These are phyloP conservation scores for Caenorhabditis zanzibari DNA, from an alignment of 2,888 invertebrate species.

Conservation along the genomic window DNA sequence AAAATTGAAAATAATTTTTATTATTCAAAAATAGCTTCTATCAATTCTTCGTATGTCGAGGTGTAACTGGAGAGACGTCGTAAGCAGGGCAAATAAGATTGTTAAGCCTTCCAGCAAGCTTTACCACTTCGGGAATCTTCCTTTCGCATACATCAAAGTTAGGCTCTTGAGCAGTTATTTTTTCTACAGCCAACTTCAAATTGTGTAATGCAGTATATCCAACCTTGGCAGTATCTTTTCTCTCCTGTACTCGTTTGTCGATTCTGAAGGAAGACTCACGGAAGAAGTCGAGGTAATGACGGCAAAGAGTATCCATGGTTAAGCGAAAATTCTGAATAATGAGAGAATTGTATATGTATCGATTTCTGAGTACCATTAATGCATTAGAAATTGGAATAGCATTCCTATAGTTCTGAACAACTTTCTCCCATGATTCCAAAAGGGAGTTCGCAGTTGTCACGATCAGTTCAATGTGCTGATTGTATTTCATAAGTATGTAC, in stretches of 20 bases:
- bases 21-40: too few species aligned
- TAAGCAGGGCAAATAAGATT: not conserved
- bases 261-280: slow-evolving; percentile 18
- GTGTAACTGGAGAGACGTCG: not conserved
- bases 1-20: too few species aligned
- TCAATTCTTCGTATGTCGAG: too few species aligned
- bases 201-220: slow-evolving; percentile 7
- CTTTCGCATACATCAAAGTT: not conserved
- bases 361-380: not conserved
- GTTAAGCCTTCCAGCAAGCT: not conserved
- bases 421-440: not conserved
- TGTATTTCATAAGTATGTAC: not conserved
- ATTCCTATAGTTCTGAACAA: not conserved
- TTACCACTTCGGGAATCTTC: not conserved
- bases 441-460: not conserved
- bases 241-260: slow-evolving; percentile 9
- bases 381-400: not conserved
- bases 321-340: slow-evolving; percentile 3
- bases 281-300: slow-evolving; percentile 22
- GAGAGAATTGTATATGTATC: not conserved
- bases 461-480: not conserved
- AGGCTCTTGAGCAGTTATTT: not conserved
- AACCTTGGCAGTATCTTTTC: slow-evolving; percentile 1
- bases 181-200: not conserved
- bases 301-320: not conserved